Conservation (phyloP, 2,888 invertebrate species). For the Galeruca laticollis region DNA sequence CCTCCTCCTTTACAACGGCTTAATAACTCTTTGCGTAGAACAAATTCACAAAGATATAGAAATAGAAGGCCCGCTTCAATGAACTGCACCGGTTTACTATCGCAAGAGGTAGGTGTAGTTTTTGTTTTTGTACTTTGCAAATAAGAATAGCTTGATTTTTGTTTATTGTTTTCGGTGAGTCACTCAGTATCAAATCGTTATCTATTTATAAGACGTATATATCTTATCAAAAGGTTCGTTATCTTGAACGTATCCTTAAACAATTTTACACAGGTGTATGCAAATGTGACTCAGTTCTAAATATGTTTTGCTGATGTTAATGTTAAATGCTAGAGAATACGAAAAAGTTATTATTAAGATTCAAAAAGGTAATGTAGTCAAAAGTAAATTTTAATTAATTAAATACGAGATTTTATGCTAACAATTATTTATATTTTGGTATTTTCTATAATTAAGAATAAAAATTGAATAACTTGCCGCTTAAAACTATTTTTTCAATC, state of each 20-base stretch:
- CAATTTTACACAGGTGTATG: slow-evolving; percentile 31
- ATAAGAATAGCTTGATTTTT: too few species aligned
- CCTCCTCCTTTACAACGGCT: slow-evolving; percentile 63
- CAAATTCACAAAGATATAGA: slow-evolving; percentile 58
- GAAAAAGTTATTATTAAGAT: slow-evolving; percentile 40
- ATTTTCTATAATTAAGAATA: too few species aligned
- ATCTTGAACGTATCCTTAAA: slow-evolving; percentile 36
- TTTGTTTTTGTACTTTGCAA: neutral
- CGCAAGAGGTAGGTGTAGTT: slow-evolving; percentile 53
- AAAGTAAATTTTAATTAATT: neutral
- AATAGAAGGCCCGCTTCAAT: slow-evolving; percentile 57
- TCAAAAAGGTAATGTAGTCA: slow-evolving; percentile 32
- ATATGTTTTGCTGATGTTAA: slow-evolving; percentile 24
- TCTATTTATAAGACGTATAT: slow-evolving; percentile 20
- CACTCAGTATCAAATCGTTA: slow-evolving; percentile 13
- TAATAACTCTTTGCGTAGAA: slow-evolving; percentile 64
- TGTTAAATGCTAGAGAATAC: slow-evolving; percentile 35
- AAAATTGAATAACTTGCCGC: too few species aligned
- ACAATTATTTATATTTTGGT: too few species aligned
- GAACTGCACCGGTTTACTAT: slow-evolving; percentile 49
- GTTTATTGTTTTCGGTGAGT: too few species aligned
- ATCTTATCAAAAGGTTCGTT: slow-evolving; percentile 41
- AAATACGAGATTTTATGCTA: neutral
- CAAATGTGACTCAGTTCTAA: slow-evolving; percentile 30
- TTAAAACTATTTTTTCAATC: too few species aligned